Percentiles rank a stretch among this genome's conserved stretches.
Conservation (phyloP, 2,113 vertebrate genomes). For the Hyla sarda region DNA sequence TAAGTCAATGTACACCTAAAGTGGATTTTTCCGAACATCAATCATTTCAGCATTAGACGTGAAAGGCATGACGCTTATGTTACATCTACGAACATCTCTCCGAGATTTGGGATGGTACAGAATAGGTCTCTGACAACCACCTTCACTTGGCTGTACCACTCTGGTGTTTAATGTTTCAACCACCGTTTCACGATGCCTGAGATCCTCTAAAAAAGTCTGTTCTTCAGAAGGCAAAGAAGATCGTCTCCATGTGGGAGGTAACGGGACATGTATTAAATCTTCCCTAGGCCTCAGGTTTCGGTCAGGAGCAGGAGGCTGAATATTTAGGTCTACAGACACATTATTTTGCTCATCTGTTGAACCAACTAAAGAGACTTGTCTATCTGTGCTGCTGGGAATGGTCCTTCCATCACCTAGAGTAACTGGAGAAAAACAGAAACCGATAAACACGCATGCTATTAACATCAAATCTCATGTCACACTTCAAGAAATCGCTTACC, state of each 20-base stretch:
- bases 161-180: conserved; percentile 67
- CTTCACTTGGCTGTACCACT: conserved; percentile 64
- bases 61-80: conserved; percentile 71
- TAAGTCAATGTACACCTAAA: conserved; percentile 69
- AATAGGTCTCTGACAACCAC: conserved; percentile 61
- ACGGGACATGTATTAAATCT: conserved; percentile 84
- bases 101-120: conserved; percentile 74
- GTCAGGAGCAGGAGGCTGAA: conserved; percentile 62
- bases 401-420: conserved; percentile 65
- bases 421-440: neutral
- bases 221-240: conserved; percentile 87
- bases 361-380: conserved; percentile 58
- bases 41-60: conserved; percentile 79
- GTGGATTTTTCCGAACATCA: conserved; percentile 88
- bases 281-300: conserved; percentile 72
- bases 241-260: conserved; percentile 90
- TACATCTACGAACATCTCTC: conserved; percentile 80
- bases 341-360: conserved; percentile 60
- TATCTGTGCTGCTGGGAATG: conserved; percentile 61
- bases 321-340: conserved; percentile 32
- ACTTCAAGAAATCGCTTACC: conserved; percentile 69
- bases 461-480: neutral
- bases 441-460: neutral
- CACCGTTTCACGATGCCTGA: conserved; percentile 65
- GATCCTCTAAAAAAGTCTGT: conserved; percentile 74